Percentiles rank a stretch among this genome's conserved stretches.
phyloP scores from a whole-genome alignment of 92 coral and sea anemone species.

The Epizoanthus illoricatus region DNA sequence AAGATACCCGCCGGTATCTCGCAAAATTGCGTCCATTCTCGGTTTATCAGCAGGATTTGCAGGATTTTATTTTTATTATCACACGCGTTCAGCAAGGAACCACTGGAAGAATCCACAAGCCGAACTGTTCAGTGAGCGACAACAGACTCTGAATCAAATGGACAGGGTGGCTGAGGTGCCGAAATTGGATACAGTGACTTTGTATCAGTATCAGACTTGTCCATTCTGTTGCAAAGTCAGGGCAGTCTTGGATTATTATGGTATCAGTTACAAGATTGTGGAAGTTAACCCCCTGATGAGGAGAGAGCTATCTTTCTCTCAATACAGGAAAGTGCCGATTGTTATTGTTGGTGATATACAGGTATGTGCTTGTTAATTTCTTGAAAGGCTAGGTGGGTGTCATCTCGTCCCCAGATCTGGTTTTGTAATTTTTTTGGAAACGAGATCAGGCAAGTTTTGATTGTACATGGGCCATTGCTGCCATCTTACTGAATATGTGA shows the following conservation, averaged over 20 bases:
- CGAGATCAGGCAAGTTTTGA: too few relatives aligned
- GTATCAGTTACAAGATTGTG: slow-evolving; percentile 77
- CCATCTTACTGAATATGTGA: too few relatives aligned
- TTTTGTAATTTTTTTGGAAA: too few relatives aligned
- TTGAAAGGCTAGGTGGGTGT: too few relatives aligned
- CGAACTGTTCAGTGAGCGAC: slow-evolving; percentile 14
- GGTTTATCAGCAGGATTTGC: slow-evolving; percentile 22
- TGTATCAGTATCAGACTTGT: slow-evolving; percentile 95
- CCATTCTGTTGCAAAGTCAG: slow-evolving; percentile 95
- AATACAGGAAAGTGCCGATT: slow-evolving; percentile 90
- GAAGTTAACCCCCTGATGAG: slow-evolving; percentile 93
- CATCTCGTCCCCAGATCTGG: too few relatives aligned
- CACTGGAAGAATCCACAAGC: slow-evolving; percentile 37
- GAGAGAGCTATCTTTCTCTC: slow-evolving; percentile 81
- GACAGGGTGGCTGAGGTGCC: slow-evolving; percentile 29
- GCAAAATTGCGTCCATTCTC: slow-evolving; percentile 12
- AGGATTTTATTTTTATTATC: slow-evolving; percentile 21
- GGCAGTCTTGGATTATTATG: slow-evolving; percentile 88
- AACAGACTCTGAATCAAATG: slow-evolving; percentile 31
- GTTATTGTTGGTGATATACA: slow-evolving; percentile 77
- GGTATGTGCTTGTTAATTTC: slow-evolving; percentile 47
- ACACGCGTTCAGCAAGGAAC: slow-evolving; percentile 12
- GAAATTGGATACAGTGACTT: slow-evolving; percentile 51
- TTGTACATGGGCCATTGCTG: too few relatives aligned
- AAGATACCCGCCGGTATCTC: neutral